A percentile compares a stretch with the other conserved stretches of the same genome.
These are phyloP conservation scores for Ormyrus nitidulus DNA, from an alignment of 2,888 invertebrate genomes.

Conservation along the genomic window DNA sequence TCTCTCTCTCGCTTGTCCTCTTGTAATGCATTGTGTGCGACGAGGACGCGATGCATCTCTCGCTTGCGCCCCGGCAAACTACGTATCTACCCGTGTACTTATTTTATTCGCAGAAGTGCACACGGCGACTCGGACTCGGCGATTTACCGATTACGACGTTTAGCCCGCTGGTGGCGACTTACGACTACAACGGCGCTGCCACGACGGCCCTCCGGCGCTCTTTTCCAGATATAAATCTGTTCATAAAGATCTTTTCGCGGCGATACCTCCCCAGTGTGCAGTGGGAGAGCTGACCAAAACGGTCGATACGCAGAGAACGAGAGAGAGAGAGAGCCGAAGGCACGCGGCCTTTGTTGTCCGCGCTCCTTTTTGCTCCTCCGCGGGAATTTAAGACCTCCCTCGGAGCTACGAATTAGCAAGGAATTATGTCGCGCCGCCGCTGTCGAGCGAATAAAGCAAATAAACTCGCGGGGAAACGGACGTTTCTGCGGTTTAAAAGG, in stretches of 20 bases:
- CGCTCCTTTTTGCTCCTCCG: not conserved
- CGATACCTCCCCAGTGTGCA: conserved; percentile 13
- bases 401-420: conserved; percentile 1
- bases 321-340: not conserved
- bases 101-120: conserved; percentile 35
- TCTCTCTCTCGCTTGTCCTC: not conserved
- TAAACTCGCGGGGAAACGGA: no score
- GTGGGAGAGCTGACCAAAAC: not conserved
- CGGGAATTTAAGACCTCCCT: not conserved
- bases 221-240: conserved; percentile 45
- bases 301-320: not conserved
- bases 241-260: conserved; percentile 38
- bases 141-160: conserved; percentile 36
- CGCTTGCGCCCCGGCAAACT: not conserved
- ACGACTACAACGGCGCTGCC: conserved; percentile 34
- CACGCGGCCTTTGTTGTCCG: not conserved
- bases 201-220: conserved; percentile 17
- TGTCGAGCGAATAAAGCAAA: no score
- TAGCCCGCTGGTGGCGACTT: conserved; percentile 22
- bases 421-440: conserved; percentile 4
- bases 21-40: conserved; percentile 15
- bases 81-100: conserved; percentile 7
- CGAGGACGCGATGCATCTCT: conserved; percentile 14
- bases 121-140: conserved; percentile 15
- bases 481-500: no score